Percentiles rank a stretch among this genome's conserved stretches.
Evolutionary conservation across 53 echinoderm and acorn worm species (phyloP).

Genomic region (Echinarachnius parma): DNA sequence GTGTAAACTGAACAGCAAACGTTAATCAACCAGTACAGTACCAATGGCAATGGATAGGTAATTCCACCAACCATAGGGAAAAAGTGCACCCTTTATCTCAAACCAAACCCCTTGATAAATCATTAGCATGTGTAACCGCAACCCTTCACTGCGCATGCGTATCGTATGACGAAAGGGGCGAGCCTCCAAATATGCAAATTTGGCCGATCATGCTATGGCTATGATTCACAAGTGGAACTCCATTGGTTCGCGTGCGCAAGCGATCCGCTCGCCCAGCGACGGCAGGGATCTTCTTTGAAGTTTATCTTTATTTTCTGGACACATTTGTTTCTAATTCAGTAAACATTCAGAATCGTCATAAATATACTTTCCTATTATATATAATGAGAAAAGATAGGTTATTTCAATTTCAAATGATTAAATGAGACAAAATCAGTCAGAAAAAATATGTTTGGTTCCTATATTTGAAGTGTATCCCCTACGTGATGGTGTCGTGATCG

Average conservation of each 20-base stretch:
- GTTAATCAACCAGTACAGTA: not conserved
- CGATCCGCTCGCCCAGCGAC: not conserved
- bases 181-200: slow-evolving; percentile 46
- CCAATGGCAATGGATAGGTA: not conserved
- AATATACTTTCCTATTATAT: not conserved
- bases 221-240: slow-evolving; percentile 16
- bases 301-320: not conserved
- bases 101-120: not conserved
- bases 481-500: slow-evolving; percentile 34
- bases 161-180: slow-evolving; percentile 37
- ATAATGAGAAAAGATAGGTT: not conserved
- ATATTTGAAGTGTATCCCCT: not conserved
- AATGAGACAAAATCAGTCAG: too few species aligned
- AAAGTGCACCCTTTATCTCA: not conserved
- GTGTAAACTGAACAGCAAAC: not conserved
- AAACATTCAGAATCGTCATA: not conserved
- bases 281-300: slow-evolving; percentile 21
- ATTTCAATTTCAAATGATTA: not conserved
- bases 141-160: slow-evolving; percentile 9
- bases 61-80: not conserved
- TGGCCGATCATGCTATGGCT: slow-evolving; percentile 35
- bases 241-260: slow-evolving; percentile 16
- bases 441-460: too few species aligned
- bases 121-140: not conserved
- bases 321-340: too few species aligned